Evolutionary conservation across 2,113 vertebrate species (phyloP).

Genomic region (Gallinago jamesoni): DNA sequence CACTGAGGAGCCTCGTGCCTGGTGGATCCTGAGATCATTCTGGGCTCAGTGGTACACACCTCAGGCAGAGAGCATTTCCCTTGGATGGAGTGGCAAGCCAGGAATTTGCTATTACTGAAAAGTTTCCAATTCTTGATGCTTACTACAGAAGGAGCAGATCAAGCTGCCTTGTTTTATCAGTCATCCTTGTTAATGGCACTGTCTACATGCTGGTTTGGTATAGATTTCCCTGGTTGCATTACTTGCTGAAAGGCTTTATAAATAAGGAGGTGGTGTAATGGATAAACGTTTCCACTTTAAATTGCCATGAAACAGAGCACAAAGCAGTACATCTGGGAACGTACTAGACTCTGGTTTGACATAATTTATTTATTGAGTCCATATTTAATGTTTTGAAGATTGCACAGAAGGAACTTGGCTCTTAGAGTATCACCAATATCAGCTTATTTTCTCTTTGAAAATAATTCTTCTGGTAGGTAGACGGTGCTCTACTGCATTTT

Average conservation of each 20-base stretch:
- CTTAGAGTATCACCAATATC: rapidly evolving
- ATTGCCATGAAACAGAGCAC: neutral
- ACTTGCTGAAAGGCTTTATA: neutral
- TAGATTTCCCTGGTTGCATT: neutral
- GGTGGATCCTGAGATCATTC: neutral
- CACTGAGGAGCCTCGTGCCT: neutral
- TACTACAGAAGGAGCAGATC: neutral
- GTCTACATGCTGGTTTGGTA: neutral
- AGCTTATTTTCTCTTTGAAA: neutral
- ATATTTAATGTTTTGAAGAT: neutral
- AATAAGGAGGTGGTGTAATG: neutral
- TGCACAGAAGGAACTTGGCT: neutral
- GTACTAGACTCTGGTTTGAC: neutral
- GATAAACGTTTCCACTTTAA: neutral
- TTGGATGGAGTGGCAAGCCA: neutral
- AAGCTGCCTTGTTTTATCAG: neutral
- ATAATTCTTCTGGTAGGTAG: neutral
- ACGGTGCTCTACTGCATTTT: neutral
- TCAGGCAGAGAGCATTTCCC: neutral
- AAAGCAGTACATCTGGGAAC: neutral
- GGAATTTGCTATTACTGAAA: neutral
- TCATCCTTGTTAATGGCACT: neutral
- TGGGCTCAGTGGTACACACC: neutral
- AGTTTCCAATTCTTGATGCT: neutral
- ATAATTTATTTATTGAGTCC: neutral